Base-by-base conservation (phyloP, 1,140 invertebrate genomes). In the Microplitis demolitor region DNA sequence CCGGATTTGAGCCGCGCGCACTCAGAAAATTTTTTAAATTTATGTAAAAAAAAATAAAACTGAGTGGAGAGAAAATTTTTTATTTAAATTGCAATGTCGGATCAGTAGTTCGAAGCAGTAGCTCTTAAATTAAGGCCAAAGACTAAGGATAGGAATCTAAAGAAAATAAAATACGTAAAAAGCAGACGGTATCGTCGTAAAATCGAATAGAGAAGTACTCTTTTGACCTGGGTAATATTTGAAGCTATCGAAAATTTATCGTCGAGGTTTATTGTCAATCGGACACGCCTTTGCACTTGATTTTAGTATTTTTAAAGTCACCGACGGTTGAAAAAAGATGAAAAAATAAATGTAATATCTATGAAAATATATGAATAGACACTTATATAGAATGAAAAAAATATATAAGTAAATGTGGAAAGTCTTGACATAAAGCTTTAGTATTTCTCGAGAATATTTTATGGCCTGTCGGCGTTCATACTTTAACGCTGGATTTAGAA, bases 271-370 rank as follows among this genome's bases (percentile, higher is more conserved):
- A 61, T 61, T 61, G 58, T 24, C 58, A 61, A 61, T 61, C 31
- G 58, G 31, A 61, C 58, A 61, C 31, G 58, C 58, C 58, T 61
- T 61, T 61, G 33, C 58, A 61, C 58, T 61, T 33, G 16, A 61
- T 61, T 61, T 31, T 61, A 13, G 3, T 33, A 61, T 61, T 31
- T 60, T 31, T 8, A 8, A 6, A 13, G 4, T 5, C 58, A 16
- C 31, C n/a, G 3, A n/a, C n/a, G 16, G 4, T 56, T 24, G 0
- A 54, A 54, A 54, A 14, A 24, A n/a, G 2, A n/a, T 3, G n/a
- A 54, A 61, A 61, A 31, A 61, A 61, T 31, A 34, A 61, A 61
- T 2, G 16, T 8, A 61, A 34, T 8, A 31, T 24, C 9, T 31
- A 61, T 5, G 58, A 61, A 56, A 56, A 56, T 9, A 56, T 6